Conservation (phyloP, 2,797 vertebrate species). For the Mus minutoides region DNA sequence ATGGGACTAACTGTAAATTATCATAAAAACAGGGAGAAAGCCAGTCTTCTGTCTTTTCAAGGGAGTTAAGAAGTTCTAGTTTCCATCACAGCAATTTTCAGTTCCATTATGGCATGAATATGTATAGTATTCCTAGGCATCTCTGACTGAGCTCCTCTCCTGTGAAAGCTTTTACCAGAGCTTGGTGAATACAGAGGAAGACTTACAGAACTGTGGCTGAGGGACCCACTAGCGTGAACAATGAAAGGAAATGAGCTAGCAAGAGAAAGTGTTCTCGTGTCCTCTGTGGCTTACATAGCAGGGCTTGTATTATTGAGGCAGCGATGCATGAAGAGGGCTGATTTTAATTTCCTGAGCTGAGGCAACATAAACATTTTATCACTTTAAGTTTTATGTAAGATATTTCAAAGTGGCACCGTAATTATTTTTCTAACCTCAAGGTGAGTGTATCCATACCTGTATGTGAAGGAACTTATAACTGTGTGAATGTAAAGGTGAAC, state of each 20-base stretch:
- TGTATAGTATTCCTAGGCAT: neutral
- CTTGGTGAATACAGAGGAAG: neutral
- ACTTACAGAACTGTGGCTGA: neutral
- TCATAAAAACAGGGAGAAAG: neutral
- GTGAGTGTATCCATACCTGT: neutral
- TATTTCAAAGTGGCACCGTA: neutral
- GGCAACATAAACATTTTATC: slow-evolving; percentile 17
- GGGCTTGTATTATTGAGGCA: neutral
- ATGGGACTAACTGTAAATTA: neutral
- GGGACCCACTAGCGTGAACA: slow-evolving; percentile 13
- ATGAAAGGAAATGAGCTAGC: slow-evolving; percentile 2
- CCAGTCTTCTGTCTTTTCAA: neutral
- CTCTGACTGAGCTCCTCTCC: neutral
- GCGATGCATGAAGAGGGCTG: accelerated
- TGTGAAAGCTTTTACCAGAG: neutral
- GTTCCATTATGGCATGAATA: neutral
- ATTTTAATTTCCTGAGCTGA: slow-evolving; percentile 44
- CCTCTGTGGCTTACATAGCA: neutral
- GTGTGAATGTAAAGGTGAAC: neutral
- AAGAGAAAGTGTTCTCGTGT: neutral
- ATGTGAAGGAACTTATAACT: neutral
- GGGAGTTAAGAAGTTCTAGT: neutral
- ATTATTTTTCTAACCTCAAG: neutral
- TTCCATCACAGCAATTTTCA: neutral
- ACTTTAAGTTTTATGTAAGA: neutral